Base-by-base conservation (phyloP, 2,888 invertebrate species). In the Arge pagana region DNA sequence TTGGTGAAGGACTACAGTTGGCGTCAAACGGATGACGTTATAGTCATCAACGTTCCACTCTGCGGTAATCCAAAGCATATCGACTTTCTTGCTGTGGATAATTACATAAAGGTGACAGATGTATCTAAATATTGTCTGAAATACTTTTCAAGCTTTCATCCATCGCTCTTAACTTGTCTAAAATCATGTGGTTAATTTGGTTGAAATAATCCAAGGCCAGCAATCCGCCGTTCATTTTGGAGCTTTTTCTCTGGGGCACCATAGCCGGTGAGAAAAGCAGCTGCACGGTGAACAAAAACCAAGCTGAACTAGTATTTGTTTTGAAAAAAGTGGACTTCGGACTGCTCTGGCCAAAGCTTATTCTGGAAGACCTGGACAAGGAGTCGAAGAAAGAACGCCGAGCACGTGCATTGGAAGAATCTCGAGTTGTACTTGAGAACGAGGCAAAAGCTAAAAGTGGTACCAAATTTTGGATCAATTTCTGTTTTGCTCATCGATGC, bases 1-100 rank as follows among this genome's bases (percentile, higher is more conserved):
- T 61, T 88, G 60, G 80, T 92, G 1, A 88, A 86, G 78, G 86
- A 90, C 78, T 88, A 81, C 66, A 82, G 81, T 28, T 93, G 92
- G 92, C 83, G 83, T 30, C 89, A 93, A 79, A 85, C 85, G 1
- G 77, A 79, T 10, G 79, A 79, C 30, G 76, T 75, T 28, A 66
- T 92, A 6, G 81, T 83, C 54, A 80, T 93, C 50, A 80, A 81
- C 58, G 82, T 90, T 21, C 86, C 88, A 4, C 68, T 89, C 42
- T 85, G 81, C 65, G 84, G 84, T 4, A 81, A 79, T 60, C 78
- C 81, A 21, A 83, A 83, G 50, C 86, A 86, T 70, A 83, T 87
- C 0, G 87, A 90, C 70, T 72, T 91, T 35, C 84, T 89, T 61
- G 85, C 86, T 0, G 81, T 86, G 0, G 82, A 85, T 54, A 80